A percentile compares a stretch with the other conserved stretches of the same genome.
These are phyloP conservation scores for Habroteleia sp. DNA, from an alignment of 2,888 invertebrate genomes.

Conservation along the genomic window DNA sequence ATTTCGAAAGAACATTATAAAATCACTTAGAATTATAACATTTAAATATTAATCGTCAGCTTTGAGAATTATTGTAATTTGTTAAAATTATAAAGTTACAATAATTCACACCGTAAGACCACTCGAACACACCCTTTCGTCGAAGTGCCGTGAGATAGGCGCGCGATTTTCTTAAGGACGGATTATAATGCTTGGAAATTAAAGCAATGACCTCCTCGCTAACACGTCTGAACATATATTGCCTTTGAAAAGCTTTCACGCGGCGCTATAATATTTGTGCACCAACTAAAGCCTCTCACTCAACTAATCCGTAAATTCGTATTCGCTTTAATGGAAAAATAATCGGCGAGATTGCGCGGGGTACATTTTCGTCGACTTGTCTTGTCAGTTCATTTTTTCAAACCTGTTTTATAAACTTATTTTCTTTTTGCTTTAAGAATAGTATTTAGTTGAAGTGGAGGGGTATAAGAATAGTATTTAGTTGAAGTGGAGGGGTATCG, in stretches of 20 bases:
- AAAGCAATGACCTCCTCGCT: constrained; percentile 20
- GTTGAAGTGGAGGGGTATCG: no score
- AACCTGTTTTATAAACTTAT: constrained; percentile 20
- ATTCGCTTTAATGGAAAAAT: constrained; percentile 23
- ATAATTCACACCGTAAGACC: no score
- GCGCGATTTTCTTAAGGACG: neutral
- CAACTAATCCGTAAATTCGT: constrained; percentile 17
- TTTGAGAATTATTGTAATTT: no score
- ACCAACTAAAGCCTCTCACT: constrained; percentile 23
- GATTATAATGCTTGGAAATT: constrained; percentile 7
- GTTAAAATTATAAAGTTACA: no score
- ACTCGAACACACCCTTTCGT: no score
- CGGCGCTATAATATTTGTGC: neutral
- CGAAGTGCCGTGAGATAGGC: no score
- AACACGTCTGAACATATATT: constrained; percentile 13
- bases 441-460: no score
- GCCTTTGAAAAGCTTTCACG: constrained; percentile 34
- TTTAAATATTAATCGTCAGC: no score
- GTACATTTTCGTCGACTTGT: constrained; percentile 6
- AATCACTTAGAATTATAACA: no score
- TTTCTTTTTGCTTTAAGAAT: neutral
- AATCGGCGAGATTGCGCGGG: constrained; percentile 11
- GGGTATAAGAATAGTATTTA: no score
- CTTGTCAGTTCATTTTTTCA: constrained; percentile 7
- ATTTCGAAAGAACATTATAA: no score